These are phyloP conservation scores for Netelia inedita DNA, from an alignment of 2,888 invertebrate species.

Conservation along the genomic window DNA sequence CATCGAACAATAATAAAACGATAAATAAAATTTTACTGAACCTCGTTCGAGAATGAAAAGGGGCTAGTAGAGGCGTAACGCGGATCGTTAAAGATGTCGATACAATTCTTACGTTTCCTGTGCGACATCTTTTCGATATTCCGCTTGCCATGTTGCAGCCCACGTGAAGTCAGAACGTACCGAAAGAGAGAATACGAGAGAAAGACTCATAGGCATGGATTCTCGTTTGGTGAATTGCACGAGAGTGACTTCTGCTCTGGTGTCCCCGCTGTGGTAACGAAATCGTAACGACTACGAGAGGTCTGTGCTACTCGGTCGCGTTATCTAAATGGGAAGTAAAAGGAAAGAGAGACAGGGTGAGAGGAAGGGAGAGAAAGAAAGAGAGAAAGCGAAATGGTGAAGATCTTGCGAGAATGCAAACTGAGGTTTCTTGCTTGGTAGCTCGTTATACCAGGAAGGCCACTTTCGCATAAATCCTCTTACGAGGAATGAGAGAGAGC, in stretches of 20 bases:
- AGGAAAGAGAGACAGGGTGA: slow-evolving; percentile 3
- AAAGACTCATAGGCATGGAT: not conserved
- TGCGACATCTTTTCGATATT: slow-evolving; percentile 30
- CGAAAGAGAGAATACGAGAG: not conserved
- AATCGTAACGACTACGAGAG: slow-evolving; percentile 42
- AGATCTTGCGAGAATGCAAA: slow-evolving; percentile 56
- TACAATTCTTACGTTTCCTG: slow-evolving; percentile 33
- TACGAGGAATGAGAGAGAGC: slow-evolving; percentile 58
- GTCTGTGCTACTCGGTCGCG: slow-evolving; percentile 44
- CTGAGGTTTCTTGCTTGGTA: slow-evolving; percentile 40
- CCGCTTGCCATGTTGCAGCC: slow-evolving; percentile 34
- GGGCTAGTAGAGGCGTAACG: slow-evolving; percentile 27
- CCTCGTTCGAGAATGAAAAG: not conserved
- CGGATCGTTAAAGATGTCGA: slow-evolving; percentile 56
- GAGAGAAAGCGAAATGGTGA: slow-evolving; percentile 20
- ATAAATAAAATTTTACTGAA: slow-evolving; percentile 39
- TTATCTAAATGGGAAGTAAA: slow-evolving; percentile 65
- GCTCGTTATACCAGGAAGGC: slow-evolving; percentile 71
- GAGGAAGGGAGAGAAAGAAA: not conserved
- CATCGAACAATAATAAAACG: not conserved
- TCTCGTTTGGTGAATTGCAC: slow-evolving; percentile 54
- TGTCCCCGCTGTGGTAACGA: slow-evolving; percentile 11
- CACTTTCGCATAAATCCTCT: slow-evolving; percentile 79
- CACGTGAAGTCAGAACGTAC: slow-evolving; percentile 38
- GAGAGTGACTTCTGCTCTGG: slow-evolving; percentile 21